These are phyloP conservation scores for Silurus glanis DNA, from an alignment of 2,113 vertebrate species.

Conservation along the genomic window DNA sequence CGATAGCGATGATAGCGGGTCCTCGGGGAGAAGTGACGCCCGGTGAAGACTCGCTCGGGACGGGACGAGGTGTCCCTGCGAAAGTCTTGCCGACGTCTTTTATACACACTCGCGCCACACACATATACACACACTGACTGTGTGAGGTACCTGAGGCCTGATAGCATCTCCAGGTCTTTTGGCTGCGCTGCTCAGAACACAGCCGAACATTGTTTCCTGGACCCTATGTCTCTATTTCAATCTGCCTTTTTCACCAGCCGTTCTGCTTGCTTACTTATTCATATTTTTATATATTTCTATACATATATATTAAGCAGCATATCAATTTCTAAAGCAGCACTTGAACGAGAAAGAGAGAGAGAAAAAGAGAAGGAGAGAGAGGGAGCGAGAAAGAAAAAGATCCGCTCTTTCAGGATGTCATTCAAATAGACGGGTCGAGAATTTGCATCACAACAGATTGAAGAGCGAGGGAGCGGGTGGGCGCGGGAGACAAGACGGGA, in stretches of 20 bases:
- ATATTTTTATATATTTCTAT: constrained; percentile 9
- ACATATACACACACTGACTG: constrained; percentile 8
- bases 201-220: constrained; percentile 66
- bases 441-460: constrained; percentile 96
- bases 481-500: constrained; percentile 68
- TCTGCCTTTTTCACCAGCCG: background rate
- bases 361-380: constrained; percentile 38
- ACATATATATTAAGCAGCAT: constrained; percentile 73
- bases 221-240: background rate
- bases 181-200: constrained; percentile 52
- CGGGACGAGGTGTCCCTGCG: background rate
- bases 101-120: constrained; percentile 10
- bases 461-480: constrained; percentile 71
- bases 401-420: constrained; percentile 95
- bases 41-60: constrained; percentile 23
- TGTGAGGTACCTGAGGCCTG: constrained; percentile 41
- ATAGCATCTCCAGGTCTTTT: constrained; percentile 45
- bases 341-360: constrained; percentile 42
- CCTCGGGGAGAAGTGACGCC: constrained; percentile 78
- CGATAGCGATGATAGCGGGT: constrained; percentile 78
- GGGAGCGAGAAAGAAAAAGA: constrained; percentile 64
- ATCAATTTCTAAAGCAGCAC: constrained; percentile 78
- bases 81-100: constrained; percentile 18
- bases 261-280: constrained; percentile 1
- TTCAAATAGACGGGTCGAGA: constrained; percentile 93